Conservation (phyloP, 2,797 vertebrate species). For the Atherinosoma microstoma region DNA sequence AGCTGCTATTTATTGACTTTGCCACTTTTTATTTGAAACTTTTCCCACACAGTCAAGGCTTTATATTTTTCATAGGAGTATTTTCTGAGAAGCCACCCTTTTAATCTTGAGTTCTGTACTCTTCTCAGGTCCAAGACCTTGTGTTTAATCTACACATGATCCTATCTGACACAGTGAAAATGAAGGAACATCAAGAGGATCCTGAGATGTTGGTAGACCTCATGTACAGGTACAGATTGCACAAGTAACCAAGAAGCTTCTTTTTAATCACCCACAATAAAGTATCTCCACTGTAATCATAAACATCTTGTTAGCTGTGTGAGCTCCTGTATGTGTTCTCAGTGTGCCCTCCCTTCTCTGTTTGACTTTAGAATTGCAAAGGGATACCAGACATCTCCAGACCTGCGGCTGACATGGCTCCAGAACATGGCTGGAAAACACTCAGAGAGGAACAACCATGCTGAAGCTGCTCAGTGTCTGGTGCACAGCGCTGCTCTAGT, state of each 20-base stretch:
- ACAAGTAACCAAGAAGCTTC: neutral
- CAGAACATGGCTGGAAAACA: slow-evolving; percentile 99
- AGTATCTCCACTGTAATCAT: neutral
- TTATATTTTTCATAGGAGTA: slow-evolving; percentile 1
- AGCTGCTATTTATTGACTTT: neutral
- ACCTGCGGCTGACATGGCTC: slow-evolving; percentile 95
- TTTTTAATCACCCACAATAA: neutral
- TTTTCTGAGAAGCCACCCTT: neutral
- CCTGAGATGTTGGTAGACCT: slow-evolving; percentile 99
- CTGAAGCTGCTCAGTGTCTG: slow-evolving; percentile 96
- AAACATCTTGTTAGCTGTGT: neutral
- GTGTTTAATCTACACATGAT: slow-evolving; percentile 99
- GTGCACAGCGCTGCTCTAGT: slow-evolving; percentile 98
- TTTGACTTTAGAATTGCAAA: slow-evolving; percentile 91
- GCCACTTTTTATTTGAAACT: neutral
- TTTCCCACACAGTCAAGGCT: neutral
- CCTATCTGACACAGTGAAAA: slow-evolving; percentile 98
- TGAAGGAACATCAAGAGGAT: slow-evolving; percentile 99
- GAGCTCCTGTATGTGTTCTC: neutral
- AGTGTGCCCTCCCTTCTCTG: slow-evolving; percentile 7
- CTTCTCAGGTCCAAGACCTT: slow-evolving; percentile 93
- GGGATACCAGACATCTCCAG: slow-evolving; percentile 98
- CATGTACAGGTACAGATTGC: slow-evolving; percentile 92
- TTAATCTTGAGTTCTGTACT: slow-evolving; percentile 2
- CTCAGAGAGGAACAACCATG: slow-evolving; percentile 95